Percentiles rank a stretch among this genome's conserved stretches.
phyloP scores from a whole-genome alignment of 2,113 vertebrate genomes.

The Jacana jacana region DNA sequence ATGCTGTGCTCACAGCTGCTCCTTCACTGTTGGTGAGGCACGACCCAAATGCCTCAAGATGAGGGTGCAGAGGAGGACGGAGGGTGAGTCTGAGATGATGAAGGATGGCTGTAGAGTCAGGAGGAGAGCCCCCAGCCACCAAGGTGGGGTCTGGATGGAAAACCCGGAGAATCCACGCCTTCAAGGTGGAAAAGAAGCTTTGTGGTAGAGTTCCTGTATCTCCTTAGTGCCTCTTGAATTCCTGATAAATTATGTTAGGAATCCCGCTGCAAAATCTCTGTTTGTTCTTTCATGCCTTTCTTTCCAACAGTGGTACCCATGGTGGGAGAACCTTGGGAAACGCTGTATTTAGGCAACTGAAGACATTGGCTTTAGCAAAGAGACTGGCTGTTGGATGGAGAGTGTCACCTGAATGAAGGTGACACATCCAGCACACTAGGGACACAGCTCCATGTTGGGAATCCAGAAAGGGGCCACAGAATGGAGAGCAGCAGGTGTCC shows the following conservation, averaged over 20 bases:
- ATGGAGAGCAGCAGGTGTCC: neutral
- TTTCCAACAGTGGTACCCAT: neutral
- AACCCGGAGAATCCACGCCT: neutral
- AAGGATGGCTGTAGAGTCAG: neutral
- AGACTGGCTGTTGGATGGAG: neutral
- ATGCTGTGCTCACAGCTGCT: constrained; percentile 57
- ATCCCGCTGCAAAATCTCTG: neutral
- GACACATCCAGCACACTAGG: neutral
- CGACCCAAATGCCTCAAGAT: neutral
- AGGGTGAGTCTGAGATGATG: neutral
- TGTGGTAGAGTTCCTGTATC: neutral
- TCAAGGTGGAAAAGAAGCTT: neutral
- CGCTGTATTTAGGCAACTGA: neutral
- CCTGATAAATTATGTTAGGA: neutral
- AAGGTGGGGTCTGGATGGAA: neutral
- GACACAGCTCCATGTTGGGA: neutral
- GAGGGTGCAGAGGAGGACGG: neutral
- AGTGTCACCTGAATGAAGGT: neutral
- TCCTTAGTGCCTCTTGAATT: neutral
- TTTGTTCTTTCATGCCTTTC: neutral
- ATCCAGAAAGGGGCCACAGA: fast-evolving
- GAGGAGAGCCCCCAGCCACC: neutral
- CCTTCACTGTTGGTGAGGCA: neutral
- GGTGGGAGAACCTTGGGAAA: neutral
- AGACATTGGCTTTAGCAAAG: neutral